Percentiles rank a stretch among this genome's conserved stretches.
Evolutionary conservation across 2,113 vertebrate species (phyloP).

Genomic region (Drymodes brunneopygia): DNA sequence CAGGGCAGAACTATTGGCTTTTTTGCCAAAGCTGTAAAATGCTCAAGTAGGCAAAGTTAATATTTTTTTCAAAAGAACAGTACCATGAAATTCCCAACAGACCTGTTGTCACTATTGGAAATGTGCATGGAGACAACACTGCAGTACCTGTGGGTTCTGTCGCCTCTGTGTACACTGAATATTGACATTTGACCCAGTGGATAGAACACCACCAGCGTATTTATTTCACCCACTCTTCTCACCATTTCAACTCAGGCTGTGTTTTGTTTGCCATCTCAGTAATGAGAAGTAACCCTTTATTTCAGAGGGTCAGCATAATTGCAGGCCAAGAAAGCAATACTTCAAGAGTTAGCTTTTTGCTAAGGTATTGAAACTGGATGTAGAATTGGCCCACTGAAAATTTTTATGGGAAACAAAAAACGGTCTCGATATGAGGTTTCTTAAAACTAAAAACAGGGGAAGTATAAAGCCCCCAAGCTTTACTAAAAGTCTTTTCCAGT

Average conservation of each 20-base stretch:
- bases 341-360: not conserved
- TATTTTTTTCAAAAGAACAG: not conserved
- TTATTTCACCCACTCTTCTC: not conserved
- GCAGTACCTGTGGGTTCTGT: not conserved
- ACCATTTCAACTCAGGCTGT: not conserved
- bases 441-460: not conserved
- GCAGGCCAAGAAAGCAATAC: not conserved
- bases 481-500: not conserved
- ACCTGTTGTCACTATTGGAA: not conserved
- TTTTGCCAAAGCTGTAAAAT: not conserved
- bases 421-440: not conserved
- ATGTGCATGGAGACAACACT: not conserved
- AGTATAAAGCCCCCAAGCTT: not conserved
- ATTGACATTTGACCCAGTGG: not conserved
- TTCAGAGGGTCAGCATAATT: not conserved
- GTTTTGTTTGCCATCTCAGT: not conserved
- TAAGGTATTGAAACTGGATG: not conserved
- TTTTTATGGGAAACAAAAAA: not conserved
- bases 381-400: not conserved
- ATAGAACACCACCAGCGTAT: not conserved
- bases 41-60: not conserved
- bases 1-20: not conserved
- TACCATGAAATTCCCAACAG: not conserved
- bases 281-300: not conserved
- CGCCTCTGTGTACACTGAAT: not conserved